A percentile compares a stretch with the other conserved stretches of the same genome.
phyloP scores from a whole-genome alignment of 2,888 invertebrate genomes.

The Ectemnius cavifrons region DNA sequence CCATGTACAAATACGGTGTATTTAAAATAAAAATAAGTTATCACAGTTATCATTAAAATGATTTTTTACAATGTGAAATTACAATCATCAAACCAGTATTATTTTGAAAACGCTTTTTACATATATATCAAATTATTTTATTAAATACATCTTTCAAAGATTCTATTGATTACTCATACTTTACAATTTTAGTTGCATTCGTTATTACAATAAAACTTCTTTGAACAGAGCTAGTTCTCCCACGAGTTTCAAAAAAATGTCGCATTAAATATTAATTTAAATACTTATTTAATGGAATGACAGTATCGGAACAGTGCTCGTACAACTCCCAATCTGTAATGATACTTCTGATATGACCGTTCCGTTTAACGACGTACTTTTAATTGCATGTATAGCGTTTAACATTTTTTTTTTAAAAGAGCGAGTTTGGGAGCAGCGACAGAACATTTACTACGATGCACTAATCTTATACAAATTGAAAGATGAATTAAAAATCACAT shows the following conservation, averaged over 20 bases:
- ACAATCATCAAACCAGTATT: slow-evolving; percentile 9
- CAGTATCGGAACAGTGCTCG: slow-evolving; percentile 16
- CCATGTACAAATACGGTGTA: slow-evolving; percentile 38
- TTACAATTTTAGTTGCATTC: slow-evolving; percentile 59
- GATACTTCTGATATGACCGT: slow-evolving; percentile 16
- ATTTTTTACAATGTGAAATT: background rate
- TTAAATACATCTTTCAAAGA: slow-evolving; percentile 62
- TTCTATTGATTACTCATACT: slow-evolving; percentile 58
- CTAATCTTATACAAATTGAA: slow-evolving; percentile 32
- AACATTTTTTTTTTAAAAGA: no score
- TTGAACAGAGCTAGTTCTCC: slow-evolving; percentile 49
- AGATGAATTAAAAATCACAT: slow-evolving; percentile 41
- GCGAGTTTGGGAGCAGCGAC: no score
- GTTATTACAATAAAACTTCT: slow-evolving; percentile 69
- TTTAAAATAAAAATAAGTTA: slow-evolving; percentile 49
- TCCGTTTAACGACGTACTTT: no score
- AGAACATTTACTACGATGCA: slow-evolving; percentile 35
- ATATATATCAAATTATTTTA: slow-evolving; percentile 67
- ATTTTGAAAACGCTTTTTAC: slow-evolving; percentile 47
- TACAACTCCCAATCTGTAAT: slow-evolving; percentile 32
- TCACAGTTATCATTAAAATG: slow-evolving; percentile 21
- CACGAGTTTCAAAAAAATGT: slow-evolving; percentile 9
- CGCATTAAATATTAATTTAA: slow-evolving; percentile 34
- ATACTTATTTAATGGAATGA: slow-evolving; percentile 47
- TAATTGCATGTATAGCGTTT: no score